These are phyloP conservation scores for Uloborus plumipes DNA, from an alignment of 2,888 invertebrate genomes.

Conservation along the genomic window DNA sequence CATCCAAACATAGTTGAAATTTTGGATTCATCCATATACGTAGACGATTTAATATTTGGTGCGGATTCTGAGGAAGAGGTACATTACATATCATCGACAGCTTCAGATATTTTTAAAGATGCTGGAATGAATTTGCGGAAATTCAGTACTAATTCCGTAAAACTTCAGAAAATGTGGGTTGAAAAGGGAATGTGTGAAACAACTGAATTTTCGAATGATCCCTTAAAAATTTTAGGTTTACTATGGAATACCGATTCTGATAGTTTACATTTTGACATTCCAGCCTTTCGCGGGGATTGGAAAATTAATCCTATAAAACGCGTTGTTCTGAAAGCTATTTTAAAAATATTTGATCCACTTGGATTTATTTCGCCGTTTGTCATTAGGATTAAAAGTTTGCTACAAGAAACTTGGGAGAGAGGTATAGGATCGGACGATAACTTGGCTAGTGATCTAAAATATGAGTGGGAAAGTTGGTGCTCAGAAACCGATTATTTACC, in stretches of 20 bases:
- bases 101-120: not conserved
- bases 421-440: not conserved
- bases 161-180: not conserved
- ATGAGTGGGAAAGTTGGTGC: not conserved
- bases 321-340: not conserved
- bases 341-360: slow-evolving; percentile 7
- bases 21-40: not conserved
- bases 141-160: not conserved
- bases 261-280: not conserved
- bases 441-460: not conserved
- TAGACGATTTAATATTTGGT: not conserved
- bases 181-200: not conserved
- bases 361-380: not conserved
- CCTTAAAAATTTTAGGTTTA: not conserved
- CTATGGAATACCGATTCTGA: not conserved
- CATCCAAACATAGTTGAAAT: not conserved
- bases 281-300: too few relatives aligned
- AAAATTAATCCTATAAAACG: not conserved
- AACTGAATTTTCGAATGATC: not conserved
- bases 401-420: not conserved
- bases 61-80: not conserved
- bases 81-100: not conserved
- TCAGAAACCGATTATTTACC: not conserved
- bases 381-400: not conserved
- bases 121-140: not conserved